Percentiles rank a stretch among this genome's conserved stretches.
These are phyloP conservation scores for Ophioninae sp. DNA, from an alignment of 2,888 invertebrate genomes.

Conservation along the genomic window DNA sequence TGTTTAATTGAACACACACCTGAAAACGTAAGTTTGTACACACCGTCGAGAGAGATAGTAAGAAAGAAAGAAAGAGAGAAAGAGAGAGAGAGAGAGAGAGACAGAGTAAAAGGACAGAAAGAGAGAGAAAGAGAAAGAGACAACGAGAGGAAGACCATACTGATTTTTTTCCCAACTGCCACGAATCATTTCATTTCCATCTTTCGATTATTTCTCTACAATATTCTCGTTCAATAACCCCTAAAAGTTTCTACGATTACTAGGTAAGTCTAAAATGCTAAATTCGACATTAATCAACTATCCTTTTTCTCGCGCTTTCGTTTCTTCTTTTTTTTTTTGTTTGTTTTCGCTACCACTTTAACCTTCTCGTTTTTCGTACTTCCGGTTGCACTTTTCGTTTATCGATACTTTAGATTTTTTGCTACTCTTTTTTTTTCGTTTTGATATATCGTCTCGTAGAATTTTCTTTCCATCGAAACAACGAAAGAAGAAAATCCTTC, in stretches of 20 bases:
- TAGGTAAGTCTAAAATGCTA: conserved; percentile 56
- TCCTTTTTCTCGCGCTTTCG: conserved; percentile 29
- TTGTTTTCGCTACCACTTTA: conserved; percentile 5
- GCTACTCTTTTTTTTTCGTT: not conserved
- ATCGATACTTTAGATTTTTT: conserved; percentile 6
- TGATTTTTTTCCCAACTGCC: conserved; percentile 18
- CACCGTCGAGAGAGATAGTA: conserved; percentile 34
- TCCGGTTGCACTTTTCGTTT: conserved; percentile 10
- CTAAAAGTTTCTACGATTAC: conserved; percentile 31
- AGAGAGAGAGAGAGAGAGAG: not conserved
- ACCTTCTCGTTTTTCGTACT: conserved; percentile 1
- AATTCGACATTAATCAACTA: conserved; percentile 60
- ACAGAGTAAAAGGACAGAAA: not conserved
- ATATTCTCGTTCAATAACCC: conserved; percentile 9
- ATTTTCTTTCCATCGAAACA: not conserved
- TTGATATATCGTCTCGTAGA: not conserved
- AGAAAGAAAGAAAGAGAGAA: not conserved
- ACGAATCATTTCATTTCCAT: conserved; percentile 23
- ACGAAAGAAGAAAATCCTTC: not conserved
- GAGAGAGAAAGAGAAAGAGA: not conserved
- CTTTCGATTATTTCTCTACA: conserved; percentile 33
- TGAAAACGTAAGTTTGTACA: conserved; percentile 74
- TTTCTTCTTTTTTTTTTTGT: conserved; percentile 31
- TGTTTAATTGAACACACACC: conserved; percentile 77
- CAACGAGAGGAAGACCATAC: not conserved